Percentiles rank a stretch among this genome's conserved stretches.
These are phyloP conservation scores for Meganola albula DNA, from an alignment of 2,888 invertebrate genomes.

Conservation along the genomic window DNA sequence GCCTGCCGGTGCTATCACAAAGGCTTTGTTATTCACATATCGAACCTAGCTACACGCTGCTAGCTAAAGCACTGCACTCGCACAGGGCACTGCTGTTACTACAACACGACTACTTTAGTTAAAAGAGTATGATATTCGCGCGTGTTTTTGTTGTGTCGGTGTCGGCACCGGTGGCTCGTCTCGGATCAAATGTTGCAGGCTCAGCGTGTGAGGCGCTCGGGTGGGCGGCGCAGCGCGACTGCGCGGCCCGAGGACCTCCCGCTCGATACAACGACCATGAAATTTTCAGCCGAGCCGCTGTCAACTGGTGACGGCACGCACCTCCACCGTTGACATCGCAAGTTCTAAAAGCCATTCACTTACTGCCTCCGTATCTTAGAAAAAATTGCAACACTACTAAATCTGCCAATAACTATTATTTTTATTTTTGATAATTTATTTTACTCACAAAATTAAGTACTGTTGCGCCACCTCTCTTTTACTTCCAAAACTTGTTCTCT, in stretches of 20 bases:
- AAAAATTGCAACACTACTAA: too few relatives aligned
- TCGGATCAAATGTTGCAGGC: constrained; percentile 42
- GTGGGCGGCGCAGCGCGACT: constrained; percentile 56
- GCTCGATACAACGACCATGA: constrained; percentile 76
- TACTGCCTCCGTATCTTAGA: too few relatives aligned
- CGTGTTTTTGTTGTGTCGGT: constrained; percentile 45
- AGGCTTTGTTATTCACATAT: constrained; percentile 52
- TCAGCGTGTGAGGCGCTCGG: constrained; percentile 40
- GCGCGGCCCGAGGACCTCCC: constrained; percentile 52
- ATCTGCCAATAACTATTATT: too few relatives aligned
- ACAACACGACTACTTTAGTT: constrained; percentile 48
- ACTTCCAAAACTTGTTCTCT: too few relatives aligned
- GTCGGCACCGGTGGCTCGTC: constrained; percentile 37
- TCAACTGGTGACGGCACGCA: constrained; percentile 72
- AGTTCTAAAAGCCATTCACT: too few relatives aligned
- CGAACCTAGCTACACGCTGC: constrained; percentile 39
- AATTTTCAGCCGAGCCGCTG: constrained; percentile 69
- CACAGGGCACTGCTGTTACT: constrained; percentile 36
- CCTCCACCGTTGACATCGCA: constrained; percentile 34
- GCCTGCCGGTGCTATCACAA: constrained; percentile 45
- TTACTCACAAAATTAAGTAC: too few relatives aligned
- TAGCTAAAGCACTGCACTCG: constrained; percentile 49
- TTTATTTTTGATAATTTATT: too few relatives aligned
- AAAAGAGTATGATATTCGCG: constrained; percentile 37
- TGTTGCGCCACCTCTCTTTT: too few relatives aligned